A percentile compares a stretch with the other conserved stretches of the same genome.
Conservation (phyloP, 1,140 invertebrate genomes). For the Aphidius gifuensis region DNA sequence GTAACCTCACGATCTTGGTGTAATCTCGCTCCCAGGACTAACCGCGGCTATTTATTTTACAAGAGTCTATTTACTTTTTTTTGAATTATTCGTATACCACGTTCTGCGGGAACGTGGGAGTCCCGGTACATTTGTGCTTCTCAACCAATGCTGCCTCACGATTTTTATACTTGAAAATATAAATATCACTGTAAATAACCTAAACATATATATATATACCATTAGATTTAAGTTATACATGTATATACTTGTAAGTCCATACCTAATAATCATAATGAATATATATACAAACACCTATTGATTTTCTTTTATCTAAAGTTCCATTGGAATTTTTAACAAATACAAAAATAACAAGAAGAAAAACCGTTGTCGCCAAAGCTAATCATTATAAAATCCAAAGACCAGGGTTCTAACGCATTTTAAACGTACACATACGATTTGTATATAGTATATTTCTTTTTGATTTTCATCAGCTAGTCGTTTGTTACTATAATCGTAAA, state of each 20-base stretch:
- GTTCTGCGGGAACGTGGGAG: conserved; percentile 13
- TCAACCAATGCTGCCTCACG: conserved; percentile 11
- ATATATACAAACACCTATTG: too few relatives aligned
- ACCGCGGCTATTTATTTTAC: conserved; percentile 17
- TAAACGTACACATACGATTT: neutral
- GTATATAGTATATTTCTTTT: neutral
- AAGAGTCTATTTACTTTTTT: neutral
- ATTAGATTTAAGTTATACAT: too few relatives aligned
- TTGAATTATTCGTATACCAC: neutral
- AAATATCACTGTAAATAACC: neutral
- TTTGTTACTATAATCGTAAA: conserved; percentile 35
- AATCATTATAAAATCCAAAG: too few relatives aligned
- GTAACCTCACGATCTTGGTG: conserved; percentile 12
- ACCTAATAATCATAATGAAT: too few relatives aligned
- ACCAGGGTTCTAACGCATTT: too few relatives aligned
- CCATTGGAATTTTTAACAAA: too few relatives aligned
- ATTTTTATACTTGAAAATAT: conserved; percentile 1
- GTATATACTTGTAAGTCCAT: too few relatives aligned
- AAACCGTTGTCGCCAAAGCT: too few relatives aligned
- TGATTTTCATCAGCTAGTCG: neutral
- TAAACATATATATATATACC: neutral
- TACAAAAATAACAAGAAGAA: too few relatives aligned
- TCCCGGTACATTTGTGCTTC: conserved; percentile 11
- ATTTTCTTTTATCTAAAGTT: too few relatives aligned
- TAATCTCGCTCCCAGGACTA: conserved; percentile 16